A percentile compares a stretch with the other conserved stretches of the same genome.
phyloP scores from a whole-genome alignment of 2,888 invertebrate species.

The Mesochorus sp. region DNA sequence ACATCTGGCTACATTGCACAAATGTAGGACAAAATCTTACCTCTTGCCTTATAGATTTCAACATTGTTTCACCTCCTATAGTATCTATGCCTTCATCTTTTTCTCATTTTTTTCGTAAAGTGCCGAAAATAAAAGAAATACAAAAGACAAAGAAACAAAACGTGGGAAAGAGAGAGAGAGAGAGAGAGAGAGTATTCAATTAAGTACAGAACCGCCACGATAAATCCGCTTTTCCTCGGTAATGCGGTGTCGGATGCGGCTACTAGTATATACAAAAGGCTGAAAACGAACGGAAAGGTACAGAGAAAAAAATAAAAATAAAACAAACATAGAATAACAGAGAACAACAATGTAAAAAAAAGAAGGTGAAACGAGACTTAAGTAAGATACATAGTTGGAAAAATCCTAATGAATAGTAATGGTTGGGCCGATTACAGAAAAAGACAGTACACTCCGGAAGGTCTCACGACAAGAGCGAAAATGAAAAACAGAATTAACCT shows the following conservation, averaged over 20 bases:
- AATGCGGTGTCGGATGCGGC: slow-evolving; percentile 64
- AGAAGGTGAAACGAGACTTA: slow-evolving; percentile 65
- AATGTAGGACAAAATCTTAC: no score
- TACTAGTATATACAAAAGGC: slow-evolving; percentile 48
- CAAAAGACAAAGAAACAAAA: neutral
- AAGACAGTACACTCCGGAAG: slow-evolving; percentile 10
- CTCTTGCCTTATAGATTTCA: neutral
- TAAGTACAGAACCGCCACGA: slow-evolving; percentile 73
- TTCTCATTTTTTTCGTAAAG: slow-evolving; percentile 15
- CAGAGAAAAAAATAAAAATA: slow-evolving; percentile 60
- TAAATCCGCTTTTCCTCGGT: slow-evolving; percentile 75
- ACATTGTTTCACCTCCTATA: no score
- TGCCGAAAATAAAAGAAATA: slow-evolving; percentile 2
- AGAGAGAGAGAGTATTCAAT: slow-evolving; percentile 68
- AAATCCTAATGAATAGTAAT: slow-evolving; percentile 79
- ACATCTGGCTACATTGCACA: slow-evolving; percentile 5
- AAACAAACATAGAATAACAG: slow-evolving; percentile 54
- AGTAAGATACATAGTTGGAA: slow-evolving; percentile 76
- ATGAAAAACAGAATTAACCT: slow-evolving; percentile 24
- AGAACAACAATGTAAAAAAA: slow-evolving; percentile 51
- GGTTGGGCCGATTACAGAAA: slow-evolving; percentile 62
- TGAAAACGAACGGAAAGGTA: slow-evolving; percentile 46
- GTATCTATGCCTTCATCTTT: slow-evolving; percentile 1
- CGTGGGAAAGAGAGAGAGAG: neutral
- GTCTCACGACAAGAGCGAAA: slow-evolving; percentile 31